These are phyloP conservation scores for Pelodiscus sinensis DNA, from an alignment of 2,113 vertebrate species.

Conservation along the genomic window DNA sequence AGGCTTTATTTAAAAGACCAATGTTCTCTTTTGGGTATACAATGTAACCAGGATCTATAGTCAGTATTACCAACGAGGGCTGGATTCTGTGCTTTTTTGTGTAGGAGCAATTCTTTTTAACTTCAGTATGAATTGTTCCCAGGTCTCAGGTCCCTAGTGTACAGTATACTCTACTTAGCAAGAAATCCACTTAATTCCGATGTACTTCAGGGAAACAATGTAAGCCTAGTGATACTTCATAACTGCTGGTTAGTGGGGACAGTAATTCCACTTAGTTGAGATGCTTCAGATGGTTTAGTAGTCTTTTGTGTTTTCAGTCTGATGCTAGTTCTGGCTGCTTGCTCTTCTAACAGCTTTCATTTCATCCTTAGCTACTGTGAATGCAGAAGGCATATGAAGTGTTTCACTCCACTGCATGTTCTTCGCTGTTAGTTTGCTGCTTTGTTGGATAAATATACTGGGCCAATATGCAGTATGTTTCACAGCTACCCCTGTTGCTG, in stretches of 20 bases:
- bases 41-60: not conserved
- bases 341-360: not conserved
- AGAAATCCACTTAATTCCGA: rapidly evolving
- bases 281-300: not conserved
- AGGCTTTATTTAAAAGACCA: not conserved
- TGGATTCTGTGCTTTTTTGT: rapidly evolving
- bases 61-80: not conserved
- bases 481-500: not conserved
- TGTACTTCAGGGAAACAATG: not conserved
- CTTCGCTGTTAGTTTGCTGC: not conserved
- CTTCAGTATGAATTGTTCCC: not conserved
- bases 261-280: not conserved
- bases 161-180: not conserved
- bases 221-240: rapidly evolving
- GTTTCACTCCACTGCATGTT: not conserved
- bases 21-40: not conserved
- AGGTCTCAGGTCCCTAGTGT: not conserved
- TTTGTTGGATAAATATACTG: not conserved
- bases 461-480: not conserved
- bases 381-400: rapidly evolving
- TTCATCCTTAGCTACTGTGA: rapidly evolving
- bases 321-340: not conserved
- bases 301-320: not conserved
- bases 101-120: rapidly evolving
- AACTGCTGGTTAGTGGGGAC: not conserved